Evolutionary conservation across 2,888 invertebrate species (phyloP).

Genomic region (Toxonevra muliebris): DNA sequence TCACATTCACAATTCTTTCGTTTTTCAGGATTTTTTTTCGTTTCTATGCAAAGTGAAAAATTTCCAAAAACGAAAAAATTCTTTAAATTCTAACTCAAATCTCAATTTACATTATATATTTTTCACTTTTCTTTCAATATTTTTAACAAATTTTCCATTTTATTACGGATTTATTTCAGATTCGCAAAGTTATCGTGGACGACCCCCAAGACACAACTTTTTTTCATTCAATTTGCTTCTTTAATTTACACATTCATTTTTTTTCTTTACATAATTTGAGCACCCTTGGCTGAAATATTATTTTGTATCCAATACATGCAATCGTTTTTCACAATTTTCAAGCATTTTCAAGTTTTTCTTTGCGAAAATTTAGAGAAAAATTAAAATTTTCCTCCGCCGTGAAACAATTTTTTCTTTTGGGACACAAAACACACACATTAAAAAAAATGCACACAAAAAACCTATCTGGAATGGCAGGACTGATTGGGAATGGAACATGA

Average conservation of each 20-base stretch:
- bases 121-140: conserved; percentile 14
- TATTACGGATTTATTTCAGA: conserved; percentile 32
- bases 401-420: conserved; percentile 31
- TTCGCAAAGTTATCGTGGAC: conserved; percentile 34
- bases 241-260: conserved; percentile 33
- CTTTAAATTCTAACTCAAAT: too few species aligned
- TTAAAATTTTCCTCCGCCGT: conserved; percentile 41
- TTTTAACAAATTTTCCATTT: conserved; percentile 13
- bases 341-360: conserved; percentile 37
- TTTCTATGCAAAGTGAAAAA: conserved; percentile 19
- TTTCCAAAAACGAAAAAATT: background rate
- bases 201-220: conserved; percentile 34
- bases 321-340: conserved; percentile 32
- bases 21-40: conserved; percentile 28
- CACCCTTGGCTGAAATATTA: background rate
- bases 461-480: too few species aligned
- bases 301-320: conserved; percentile 26
- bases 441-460: too few species aligned
- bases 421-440: conserved; percentile 32
- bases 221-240: conserved; percentile 21
- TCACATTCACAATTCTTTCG: conserved; percentile 20
- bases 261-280: background rate
- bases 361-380: conserved; percentile 36
- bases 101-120: conserved; percentile 1
- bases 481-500: too few species aligned